These are phyloP conservation scores for Meloidogyne chitwoodi DNA, from an alignment of 1,140 invertebrate species.

Conservation along the genomic window DNA sequence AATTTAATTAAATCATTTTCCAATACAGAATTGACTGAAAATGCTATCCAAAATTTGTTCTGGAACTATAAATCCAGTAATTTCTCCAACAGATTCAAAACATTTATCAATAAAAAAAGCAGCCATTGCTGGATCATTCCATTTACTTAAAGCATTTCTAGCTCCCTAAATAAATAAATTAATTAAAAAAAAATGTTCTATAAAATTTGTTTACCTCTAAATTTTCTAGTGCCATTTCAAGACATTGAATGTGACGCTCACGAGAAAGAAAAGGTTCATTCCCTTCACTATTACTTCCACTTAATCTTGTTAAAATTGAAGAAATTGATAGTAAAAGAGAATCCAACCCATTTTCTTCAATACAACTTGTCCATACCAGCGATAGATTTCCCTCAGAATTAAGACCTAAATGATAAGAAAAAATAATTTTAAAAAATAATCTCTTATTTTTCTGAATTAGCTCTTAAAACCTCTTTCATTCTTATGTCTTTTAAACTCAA, in stretches of 20 bases:
- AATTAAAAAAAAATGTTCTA: neutral
- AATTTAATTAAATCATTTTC: conserved; percentile 41
- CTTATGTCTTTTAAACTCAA: no score
- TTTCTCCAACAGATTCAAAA: conserved; percentile 41
- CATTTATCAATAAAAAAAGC: conserved; percentile 36
- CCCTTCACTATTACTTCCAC: neutral
- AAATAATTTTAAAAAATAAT: neutral
- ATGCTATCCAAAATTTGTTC: conserved; percentile 46
- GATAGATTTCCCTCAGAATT: neutral
- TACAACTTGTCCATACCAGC: conserved; percentile 37
- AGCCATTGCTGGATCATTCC: conserved; percentile 44
- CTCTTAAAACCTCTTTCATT: neutral
- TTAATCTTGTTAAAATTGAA: neutral
- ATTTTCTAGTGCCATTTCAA: conserved; percentile 37
- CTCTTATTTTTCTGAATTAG: neutral
- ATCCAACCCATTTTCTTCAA: conserved; percentile 26
- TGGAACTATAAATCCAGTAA: conserved; percentile 43
- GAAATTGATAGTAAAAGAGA: conserved; percentile 15
- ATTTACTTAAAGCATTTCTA: conserved; percentile 5
- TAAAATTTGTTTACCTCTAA: conserved; percentile 11
- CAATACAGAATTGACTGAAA: conserved; percentile 55
- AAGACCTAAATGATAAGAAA: conserved; percentile 30
- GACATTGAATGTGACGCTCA: conserved; percentile 39
- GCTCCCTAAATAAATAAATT: neutral
- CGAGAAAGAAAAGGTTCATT: conserved; percentile 34